A percentile compares a stretch with the other conserved stretches of the same genome.
Evolutionary conservation across 2,888 invertebrate species (phyloP).

Genomic region (Polyommatus icarus): DNA sequence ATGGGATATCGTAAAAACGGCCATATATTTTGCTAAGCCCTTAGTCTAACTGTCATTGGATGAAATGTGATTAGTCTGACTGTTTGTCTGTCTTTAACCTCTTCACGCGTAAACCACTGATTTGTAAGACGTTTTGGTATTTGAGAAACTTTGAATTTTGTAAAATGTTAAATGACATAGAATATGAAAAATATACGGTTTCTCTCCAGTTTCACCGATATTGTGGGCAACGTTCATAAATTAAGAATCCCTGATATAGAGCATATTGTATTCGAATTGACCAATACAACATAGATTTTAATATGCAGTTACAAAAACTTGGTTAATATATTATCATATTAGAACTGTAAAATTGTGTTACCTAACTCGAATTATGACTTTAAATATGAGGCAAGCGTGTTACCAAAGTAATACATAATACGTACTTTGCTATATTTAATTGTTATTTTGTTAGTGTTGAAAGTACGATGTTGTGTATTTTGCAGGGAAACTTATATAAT

Average conservation of each 20-base stretch:
- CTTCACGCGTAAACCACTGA: too few relatives aligned
- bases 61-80: too few relatives aligned
- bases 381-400: not conserved
- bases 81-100: too few relatives aligned
- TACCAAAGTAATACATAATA: conserved; percentile 6
- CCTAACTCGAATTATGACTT: conserved; percentile 4
- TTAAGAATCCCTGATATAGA: not conserved
- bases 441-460: not conserved
- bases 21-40: too few relatives aligned
- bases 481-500: not conserved
- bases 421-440: not conserved
- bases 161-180: too few relatives aligned
- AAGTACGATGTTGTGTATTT: not conserved
- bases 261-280: not conserved
- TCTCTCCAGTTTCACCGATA: too few relatives aligned
- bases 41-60: too few relatives aligned
- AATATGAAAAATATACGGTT: too few relatives aligned
- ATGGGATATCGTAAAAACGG: too few relatives aligned
- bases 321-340: not conserved
- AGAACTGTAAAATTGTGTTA: conserved; percentile 19
- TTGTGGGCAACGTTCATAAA: too few relatives aligned
- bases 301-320: conserved; percentile 5
- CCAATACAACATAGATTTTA: conserved; percentile 11
- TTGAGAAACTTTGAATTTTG: too few relatives aligned
- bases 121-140: too few relatives aligned